Evolutionary conservation across 2,113 vertebrate genomes (phyloP).

Genomic region (Lethenteron camtschaticum): DNA sequence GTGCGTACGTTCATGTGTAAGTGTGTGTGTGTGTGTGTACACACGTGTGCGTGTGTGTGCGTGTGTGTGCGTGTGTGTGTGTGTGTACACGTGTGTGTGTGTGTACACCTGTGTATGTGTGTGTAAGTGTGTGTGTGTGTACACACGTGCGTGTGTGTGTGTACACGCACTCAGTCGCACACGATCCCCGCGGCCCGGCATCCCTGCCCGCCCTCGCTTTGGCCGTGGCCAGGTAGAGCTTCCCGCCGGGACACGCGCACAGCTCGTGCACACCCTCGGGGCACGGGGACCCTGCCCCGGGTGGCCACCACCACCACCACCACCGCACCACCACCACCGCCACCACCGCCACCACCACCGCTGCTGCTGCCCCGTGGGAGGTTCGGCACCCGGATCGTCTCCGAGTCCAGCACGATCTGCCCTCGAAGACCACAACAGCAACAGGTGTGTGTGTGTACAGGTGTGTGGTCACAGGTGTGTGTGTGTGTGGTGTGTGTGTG

Average conservation of each 20-base stretch:
- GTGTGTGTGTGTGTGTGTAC: no score
- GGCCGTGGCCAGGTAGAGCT: not conserved
- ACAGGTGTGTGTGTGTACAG: no score
- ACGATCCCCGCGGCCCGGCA: not conserved
- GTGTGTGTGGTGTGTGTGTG: no score
- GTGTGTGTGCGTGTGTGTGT: not conserved
- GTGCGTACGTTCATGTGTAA: no score
- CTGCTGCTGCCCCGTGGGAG: not conserved
- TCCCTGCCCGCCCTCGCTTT: not conserved
- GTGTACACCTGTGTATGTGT: not conserved
- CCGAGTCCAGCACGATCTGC: constrained; percentile 1
- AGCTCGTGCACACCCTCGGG: not conserved
- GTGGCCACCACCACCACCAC: no score
- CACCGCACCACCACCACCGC: no score
- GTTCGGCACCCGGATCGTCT: not conserved
- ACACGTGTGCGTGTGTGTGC: not conserved
- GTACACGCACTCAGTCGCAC: not conserved
- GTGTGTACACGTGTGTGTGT: not conserved
- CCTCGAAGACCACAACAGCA: no score
- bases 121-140: no score
- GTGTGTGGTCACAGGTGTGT: no score
- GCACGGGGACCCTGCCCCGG: not conserved
- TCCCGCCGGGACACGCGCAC: not conserved
- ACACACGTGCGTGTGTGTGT: fast-evolving
- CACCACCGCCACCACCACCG: no score